Conservation (phyloP, 2,113 vertebrate species). For the Mystacornis crossleyi region DNA sequence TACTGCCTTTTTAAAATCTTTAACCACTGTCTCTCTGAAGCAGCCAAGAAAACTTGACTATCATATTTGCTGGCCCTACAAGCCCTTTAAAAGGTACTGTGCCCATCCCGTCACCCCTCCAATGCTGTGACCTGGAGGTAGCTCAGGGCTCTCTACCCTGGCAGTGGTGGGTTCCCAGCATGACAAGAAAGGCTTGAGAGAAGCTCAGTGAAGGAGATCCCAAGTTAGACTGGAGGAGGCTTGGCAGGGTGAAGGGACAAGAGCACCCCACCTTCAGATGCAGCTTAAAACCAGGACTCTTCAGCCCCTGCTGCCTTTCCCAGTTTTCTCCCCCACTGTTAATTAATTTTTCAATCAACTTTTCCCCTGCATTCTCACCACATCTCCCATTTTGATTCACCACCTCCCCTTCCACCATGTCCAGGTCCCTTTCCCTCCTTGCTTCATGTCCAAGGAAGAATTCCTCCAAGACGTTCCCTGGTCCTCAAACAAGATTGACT, state of each 20-base stretch:
- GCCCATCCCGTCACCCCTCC: background rate
- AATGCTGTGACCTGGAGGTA: rapidly evolving
- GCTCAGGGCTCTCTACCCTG: background rate
- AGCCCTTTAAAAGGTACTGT: background rate
- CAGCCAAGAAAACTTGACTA: conserved; percentile 17
- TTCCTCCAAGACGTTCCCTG: background rate
- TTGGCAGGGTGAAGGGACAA: background rate
- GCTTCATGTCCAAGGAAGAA: background rate
- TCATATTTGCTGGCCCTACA: background rate
- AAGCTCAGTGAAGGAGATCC: background rate
- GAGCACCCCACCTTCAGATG: background rate
- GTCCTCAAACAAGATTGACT: background rate
- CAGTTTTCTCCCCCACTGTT: background rate
- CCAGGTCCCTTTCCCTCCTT: background rate
- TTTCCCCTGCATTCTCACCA: background rate
- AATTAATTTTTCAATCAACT: background rate
- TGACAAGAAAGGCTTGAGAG: background rate
- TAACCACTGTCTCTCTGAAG: conserved; percentile 11
- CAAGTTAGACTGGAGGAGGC: rapidly evolving
- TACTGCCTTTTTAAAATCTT: conserved; percentile 1
- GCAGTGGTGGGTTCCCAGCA: background rate
- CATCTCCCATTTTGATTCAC: background rate
- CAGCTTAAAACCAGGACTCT: background rate
- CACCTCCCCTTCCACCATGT: background rate
- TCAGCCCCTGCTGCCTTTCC: background rate